A percentile compares a stretch with the other conserved stretches of the same genome.
Evolutionary conservation across 2,113 vertebrate genomes (phyloP).

Genomic region (Struthio camelus): DNA sequence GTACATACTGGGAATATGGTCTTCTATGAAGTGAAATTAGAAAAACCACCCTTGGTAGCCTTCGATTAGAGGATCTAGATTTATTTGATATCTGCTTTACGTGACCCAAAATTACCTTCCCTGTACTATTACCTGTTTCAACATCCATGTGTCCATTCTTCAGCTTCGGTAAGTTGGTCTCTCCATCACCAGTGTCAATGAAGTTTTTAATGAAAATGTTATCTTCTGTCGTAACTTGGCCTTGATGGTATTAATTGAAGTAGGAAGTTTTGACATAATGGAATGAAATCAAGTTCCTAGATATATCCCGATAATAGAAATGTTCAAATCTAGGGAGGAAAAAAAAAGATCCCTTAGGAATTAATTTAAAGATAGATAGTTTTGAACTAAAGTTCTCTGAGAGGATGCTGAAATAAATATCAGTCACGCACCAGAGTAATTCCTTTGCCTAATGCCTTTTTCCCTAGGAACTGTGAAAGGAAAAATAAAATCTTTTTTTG

Average conservation of each 20-base stretch:
- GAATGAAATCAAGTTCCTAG: background rate
- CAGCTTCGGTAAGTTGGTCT: background rate
- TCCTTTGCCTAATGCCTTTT: slow-evolving; percentile 29
- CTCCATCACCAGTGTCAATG: background rate
- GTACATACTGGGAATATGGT: background rate
- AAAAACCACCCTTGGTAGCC: background rate
- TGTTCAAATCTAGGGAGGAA: background rate
- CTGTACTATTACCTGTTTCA: background rate
- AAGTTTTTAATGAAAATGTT: background rate
- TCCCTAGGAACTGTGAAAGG: slow-evolving; percentile 13
- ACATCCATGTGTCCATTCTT: background rate
- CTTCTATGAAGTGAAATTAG: background rate
- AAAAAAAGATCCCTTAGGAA: background rate
- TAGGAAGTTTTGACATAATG: background rate
- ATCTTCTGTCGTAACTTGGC: background rate
- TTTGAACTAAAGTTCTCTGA: slow-evolving; percentile 41
- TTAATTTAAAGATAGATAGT: slow-evolving; percentile 34
- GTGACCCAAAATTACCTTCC: background rate
- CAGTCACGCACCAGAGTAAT: background rate
- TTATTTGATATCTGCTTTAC: background rate
- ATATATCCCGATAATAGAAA: background rate
- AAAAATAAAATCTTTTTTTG: background rate
- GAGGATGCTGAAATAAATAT: slow-evolving; percentile 17
- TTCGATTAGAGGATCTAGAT: background rate
- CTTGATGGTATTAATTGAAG: background rate